Evolutionary conservation across 2,797 vertebrate species (phyloP), one percentile per base, ranked within the genome.

Genomic region (Phyllotis vaccarum): DNA sequence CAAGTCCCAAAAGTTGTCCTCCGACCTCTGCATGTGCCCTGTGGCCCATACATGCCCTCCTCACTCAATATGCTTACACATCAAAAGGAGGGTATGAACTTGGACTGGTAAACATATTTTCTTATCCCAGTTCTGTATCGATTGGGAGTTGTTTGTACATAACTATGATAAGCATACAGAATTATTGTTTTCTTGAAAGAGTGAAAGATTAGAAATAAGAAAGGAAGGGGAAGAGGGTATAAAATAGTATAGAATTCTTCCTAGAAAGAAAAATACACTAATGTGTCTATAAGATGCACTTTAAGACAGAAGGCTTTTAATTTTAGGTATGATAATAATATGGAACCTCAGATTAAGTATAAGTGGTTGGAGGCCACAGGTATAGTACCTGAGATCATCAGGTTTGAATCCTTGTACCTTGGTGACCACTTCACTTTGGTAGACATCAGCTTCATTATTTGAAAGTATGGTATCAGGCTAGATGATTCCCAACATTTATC

Each of bases 221-320:
- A 56, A 64, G 9, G 22, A 52, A 29, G 9, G 75, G n/a, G 54
- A 43, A 52, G 29, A 72, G 27, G 46, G 5, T 19, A 43, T 24
- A 5, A 37, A 40, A 66, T 91, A 86, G 70, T 40, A 14, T 31
- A 29, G 37, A 58, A 58, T 85, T 93, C 76, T 85, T 95, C 68
- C 49, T 21, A 40, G 17, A 24, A 89, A 54, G 52, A 66, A 95
- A 95, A 86, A n/a, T 81, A 24, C 43, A 64, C 66, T 37, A 0
- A 46, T 86, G 7, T 88, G 1, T 95, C n/a, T 94, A 0, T 93
- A 78, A 92, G 34, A 91, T 86, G 75, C 12, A 56, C 40, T 70
- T 91, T 90, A 40, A 91, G 85, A 10, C 82, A 83, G 64, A 95
- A 94, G 17, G 52, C 34, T 54, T 83, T 34, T 62, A 46, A 34